phyloP scores from a whole-genome alignment of 2,888 invertebrate genomes.

The Blera fallax region DNA sequence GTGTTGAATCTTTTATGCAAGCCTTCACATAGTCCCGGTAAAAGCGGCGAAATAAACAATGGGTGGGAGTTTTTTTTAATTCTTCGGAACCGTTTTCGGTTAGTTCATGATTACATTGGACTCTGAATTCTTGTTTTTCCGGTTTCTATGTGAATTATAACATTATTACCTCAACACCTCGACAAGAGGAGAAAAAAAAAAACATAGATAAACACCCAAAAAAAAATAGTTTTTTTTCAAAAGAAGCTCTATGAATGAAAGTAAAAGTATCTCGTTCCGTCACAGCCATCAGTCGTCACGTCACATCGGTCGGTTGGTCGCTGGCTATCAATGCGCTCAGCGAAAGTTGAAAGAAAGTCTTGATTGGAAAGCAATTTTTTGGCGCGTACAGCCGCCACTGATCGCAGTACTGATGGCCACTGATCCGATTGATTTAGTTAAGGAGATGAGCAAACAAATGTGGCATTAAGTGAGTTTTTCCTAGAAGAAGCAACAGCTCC shows the following conservation, averaged over 20 bases:
- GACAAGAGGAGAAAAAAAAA: background rate
- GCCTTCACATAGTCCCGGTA: slow-evolving; percentile 18
- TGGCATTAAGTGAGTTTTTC: slow-evolving; percentile 8
- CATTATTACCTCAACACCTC: slow-evolving; percentile 24
- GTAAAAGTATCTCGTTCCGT: slow-evolving; percentile 63
- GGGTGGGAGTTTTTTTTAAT: slow-evolving; percentile 38
- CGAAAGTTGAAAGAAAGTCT: slow-evolving; percentile 72
- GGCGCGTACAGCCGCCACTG: slow-evolving; percentile 8
- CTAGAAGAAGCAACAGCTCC: background rate
- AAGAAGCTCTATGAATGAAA: slow-evolving; percentile 56
- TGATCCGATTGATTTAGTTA: slow-evolving; percentile 37
- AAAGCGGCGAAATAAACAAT: slow-evolving; percentile 8
- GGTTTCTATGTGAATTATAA: slow-evolving; percentile 42
- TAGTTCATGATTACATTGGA: slow-evolving; percentile 26
- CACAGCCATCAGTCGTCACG: slow-evolving; percentile 35
- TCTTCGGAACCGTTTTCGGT: slow-evolving; percentile 3
- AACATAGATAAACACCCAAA: slow-evolving; percentile 11
- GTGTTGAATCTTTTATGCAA: slow-evolving; percentile 15
- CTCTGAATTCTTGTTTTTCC: slow-evolving; percentile 31
- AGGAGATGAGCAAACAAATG: slow-evolving; percentile 28
- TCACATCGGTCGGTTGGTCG: slow-evolving; percentile 33
- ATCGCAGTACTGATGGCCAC: slow-evolving; percentile 13
- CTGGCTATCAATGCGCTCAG: slow-evolving; percentile 43
- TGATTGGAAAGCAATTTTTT: slow-evolving; percentile 60
- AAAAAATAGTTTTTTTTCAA: background rate